Base-by-base conservation (phyloP, 2,888 invertebrate species). In the Pinctada fucata region DNA sequence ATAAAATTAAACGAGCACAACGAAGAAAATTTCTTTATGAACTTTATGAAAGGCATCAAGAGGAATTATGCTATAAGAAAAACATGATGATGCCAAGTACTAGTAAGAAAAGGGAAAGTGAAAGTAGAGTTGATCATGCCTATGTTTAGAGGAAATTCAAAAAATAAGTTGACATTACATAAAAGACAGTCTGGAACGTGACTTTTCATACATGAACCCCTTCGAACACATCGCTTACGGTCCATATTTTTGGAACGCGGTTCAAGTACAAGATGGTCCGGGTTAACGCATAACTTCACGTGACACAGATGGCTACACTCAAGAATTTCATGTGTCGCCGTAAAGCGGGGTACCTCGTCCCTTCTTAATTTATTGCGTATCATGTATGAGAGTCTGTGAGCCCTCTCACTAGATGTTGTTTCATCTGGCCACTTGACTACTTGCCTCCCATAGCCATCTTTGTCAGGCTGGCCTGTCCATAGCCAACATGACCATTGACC, bases 301-400 rank as follows among this genome's bases (percentile, higher is more conserved):
- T 58, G 58, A 31, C 72, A 58, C 10, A 52, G 58, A 45, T 58
- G 63, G 58, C 58, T 58, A 58, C 58, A 58, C 58, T 58, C 58
- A 6, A 58, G 6, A n/a, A n/a, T n/a, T n/a, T n/a, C n/a, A n/a
- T n/a, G n/a, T n/a, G n/a, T n/a, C n/a, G n/a, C n/a, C 10, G 6
- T 10, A 6, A 6, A 8, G 10, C 58, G 58, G 6, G 58, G 58
- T 6, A 58, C 6, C 10, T 58, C 58, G 10, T 6, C 58, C 6
- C 58, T 6, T 6, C 6, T 6, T 58, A 58, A 31, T 3, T 31
- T 31, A 52, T 6, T 45, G 8, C 4, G 13, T 45, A 72, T 10
- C 72, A 72, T 72, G 8, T 58, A 58, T 0, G 45, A 6, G 47
- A 72, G 47, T 58, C 52, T 72, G 13, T 58, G 63, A 8, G n/a